phyloP scores from a whole-genome alignment of 2,797 vertebrate species.

The Acanthopagrus latus region DNA sequence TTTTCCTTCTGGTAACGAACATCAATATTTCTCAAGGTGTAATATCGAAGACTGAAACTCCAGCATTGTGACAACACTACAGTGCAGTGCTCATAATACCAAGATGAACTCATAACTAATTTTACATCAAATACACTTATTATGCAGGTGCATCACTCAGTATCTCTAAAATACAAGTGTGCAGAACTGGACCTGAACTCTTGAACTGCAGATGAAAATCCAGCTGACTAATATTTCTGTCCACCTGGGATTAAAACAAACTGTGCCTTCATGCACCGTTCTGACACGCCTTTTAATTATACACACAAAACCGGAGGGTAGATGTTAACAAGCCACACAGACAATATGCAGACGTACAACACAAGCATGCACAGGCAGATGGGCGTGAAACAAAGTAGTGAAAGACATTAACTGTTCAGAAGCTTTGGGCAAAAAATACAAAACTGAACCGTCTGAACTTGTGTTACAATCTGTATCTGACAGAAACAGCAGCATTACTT shows the following conservation, averaged over 20 bases:
- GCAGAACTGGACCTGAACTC: background rate
- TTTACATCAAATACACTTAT: background rate
- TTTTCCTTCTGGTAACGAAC: too few relatives aligned
- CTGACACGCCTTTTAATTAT: conserved; percentile 30
- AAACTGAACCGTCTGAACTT: background rate
- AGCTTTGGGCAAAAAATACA: background rate
- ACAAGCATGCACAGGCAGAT: conserved; percentile 8
- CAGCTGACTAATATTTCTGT: background rate
- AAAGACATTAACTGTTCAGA: background rate
- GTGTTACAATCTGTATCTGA: too few relatives aligned
- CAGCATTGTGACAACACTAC: too few relatives aligned
- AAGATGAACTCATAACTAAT: background rate
- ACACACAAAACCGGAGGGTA: background rate
- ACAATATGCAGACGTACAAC: background rate
- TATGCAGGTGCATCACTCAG: background rate
- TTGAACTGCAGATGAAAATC: background rate
- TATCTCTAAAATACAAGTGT: background rate
- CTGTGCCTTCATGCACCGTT: background rate
- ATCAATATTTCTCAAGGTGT: too few relatives aligned
- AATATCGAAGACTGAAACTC: too few relatives aligned
- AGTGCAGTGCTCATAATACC: background rate
- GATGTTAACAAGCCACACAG: background rate
- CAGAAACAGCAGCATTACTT: too few relatives aligned
- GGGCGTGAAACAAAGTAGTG: background rate
- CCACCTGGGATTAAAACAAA: conserved; percentile 8